Evolutionary conservation across 2,113 vertebrate species (phyloP).

Genomic region (Pelusios castaneus): DNA sequence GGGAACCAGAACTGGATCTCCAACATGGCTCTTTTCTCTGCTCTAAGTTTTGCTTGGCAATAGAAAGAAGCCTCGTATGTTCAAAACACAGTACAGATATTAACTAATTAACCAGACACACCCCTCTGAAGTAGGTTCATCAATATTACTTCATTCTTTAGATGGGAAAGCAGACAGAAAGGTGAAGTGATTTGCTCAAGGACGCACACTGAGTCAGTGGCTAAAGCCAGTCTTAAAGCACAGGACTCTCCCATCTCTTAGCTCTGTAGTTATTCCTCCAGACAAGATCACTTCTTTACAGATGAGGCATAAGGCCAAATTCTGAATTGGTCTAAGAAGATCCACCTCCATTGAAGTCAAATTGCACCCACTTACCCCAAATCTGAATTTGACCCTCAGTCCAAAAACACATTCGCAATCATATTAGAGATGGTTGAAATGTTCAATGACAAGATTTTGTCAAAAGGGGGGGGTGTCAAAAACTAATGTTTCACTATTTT

Average conservation of each 20-base stretch:
- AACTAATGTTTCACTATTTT: too few relatives aligned
- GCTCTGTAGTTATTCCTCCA: neutral
- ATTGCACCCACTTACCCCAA: neutral
- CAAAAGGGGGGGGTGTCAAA: neutral
- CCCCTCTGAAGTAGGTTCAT: neutral
- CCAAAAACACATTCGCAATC: neutral
- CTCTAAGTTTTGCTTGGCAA: neutral
- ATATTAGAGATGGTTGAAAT: neutral
- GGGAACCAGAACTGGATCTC: neutral
- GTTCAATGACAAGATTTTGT: neutral
- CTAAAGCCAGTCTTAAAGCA: neutral
- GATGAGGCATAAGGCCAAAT: neutral
- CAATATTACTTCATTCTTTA: neutral
- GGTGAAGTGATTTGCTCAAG: neutral
- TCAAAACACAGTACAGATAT: neutral
- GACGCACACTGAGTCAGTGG: neutral
- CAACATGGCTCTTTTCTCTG: fast-evolving
- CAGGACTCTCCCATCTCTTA: neutral
- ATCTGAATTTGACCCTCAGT: neutral
- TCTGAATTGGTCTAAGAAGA: too few relatives aligned
- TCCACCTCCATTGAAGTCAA: neutral
- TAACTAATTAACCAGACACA: neutral
- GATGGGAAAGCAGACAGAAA: neutral
- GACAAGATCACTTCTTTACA: neutral
- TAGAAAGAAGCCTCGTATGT: neutral